Percentiles rank a stretch among this genome's conserved stretches.
These are phyloP conservation scores for Popillia japonica DNA, from an alignment of 1,140 invertebrate genomes.

Conservation along the genomic window DNA sequence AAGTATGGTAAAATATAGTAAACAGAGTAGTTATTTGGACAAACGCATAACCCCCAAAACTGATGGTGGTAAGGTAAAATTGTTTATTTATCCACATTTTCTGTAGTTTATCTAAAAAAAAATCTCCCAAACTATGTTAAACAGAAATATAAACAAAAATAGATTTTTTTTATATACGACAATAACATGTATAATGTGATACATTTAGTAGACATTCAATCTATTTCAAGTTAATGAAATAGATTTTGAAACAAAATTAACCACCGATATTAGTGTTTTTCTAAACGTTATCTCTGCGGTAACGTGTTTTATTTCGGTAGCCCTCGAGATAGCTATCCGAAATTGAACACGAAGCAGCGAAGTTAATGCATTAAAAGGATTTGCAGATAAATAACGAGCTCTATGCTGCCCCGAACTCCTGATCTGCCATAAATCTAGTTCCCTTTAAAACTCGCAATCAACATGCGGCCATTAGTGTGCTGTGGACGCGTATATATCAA, in stretches of 20 bases:
- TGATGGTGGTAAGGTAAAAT: too few relatives aligned
- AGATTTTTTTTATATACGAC: too few relatives aligned
- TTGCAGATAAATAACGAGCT: conserved; percentile 54
- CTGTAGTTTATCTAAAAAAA: too few relatives aligned
- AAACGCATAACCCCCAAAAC: too few relatives aligned
- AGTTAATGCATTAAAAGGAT: conserved; percentile 55
- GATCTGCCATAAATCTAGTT: conserved; percentile 55
- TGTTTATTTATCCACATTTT: too few relatives aligned
- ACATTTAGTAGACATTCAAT: not conserved
- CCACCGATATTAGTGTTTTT: conserved; percentile 25
- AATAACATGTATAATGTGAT: too few relatives aligned
- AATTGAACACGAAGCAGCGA: conserved; percentile 25
- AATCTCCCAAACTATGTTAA: too few relatives aligned
- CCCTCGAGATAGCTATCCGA: conserved; percentile 25
- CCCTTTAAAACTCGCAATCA: conserved; percentile 57
- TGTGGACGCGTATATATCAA: conserved; percentile 53
- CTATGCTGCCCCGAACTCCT: conserved; percentile 47
- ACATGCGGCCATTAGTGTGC: conserved; percentile 57
- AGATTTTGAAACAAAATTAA: not conserved
- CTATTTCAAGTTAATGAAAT: conserved; percentile 3
- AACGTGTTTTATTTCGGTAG: conserved; percentile 25
- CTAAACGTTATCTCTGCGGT: conserved; percentile 15
- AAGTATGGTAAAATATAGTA: too few relatives aligned
- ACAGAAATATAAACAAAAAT: too few relatives aligned
- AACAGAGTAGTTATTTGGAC: too few relatives aligned